phyloP scores from a whole-genome alignment of 2,113 vertebrate genomes.

The Calyptommatus sinebrachiatus region DNA sequence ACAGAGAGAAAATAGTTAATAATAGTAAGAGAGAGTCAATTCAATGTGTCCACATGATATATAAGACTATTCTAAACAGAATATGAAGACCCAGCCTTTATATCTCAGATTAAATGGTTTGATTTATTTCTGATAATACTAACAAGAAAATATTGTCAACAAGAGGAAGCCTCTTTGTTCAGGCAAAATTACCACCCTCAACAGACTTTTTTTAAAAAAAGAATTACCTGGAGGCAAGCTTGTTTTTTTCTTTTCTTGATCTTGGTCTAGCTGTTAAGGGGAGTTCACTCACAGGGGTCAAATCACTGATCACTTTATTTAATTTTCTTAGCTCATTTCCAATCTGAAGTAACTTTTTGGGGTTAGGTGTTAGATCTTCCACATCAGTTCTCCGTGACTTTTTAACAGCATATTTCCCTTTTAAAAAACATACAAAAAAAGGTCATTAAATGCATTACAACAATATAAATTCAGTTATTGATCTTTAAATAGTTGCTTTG shows the following conservation, averaged over 20 bases:
- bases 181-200: neutral
- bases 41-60: neutral
- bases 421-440: constrained; percentile 33
- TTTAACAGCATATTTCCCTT: constrained; percentile 95
- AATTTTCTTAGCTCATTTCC: constrained; percentile 93
- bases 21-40: neutral
- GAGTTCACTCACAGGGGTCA: constrained; percentile 96
- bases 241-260: constrained; percentile 98
- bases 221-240: constrained; percentile 91
- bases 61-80: neutral
- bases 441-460: constrained; percentile 10
- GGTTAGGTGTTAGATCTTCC: constrained; percentile 96
- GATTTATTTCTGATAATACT: constrained; percentile 18
- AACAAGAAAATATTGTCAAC: constrained; percentile 21
- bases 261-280: constrained; percentile 92
- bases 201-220: neutral
- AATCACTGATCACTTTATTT: constrained; percentile 97
- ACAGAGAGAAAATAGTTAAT: neutral
- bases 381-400: constrained; percentile 97
- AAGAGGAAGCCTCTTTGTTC: neutral
- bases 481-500: neutral
- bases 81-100: neutral
- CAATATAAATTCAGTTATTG: neutral
- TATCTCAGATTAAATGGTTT: neutral
- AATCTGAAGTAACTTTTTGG: constrained; percentile 94